phyloP scores from a whole-genome alignment of 2,888 invertebrate genomes.

The Andrena bicolor region DNA sequence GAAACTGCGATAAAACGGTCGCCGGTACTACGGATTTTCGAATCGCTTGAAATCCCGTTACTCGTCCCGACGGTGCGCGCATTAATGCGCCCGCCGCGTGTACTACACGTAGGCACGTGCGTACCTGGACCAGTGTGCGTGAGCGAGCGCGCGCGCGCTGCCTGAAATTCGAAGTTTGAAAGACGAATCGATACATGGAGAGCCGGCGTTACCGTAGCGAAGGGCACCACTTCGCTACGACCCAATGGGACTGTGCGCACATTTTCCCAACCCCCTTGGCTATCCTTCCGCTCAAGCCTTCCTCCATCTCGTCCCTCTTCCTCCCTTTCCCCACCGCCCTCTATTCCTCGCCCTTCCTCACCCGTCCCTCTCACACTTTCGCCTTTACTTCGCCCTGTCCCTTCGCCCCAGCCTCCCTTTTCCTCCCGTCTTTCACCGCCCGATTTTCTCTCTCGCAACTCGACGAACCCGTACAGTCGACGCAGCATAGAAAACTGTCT shows the following conservation, averaged over 20 bases:
- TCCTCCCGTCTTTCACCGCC: not conserved
- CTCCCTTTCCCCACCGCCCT: conserved; percentile 29
- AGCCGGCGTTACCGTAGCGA: conserved; percentile 70
- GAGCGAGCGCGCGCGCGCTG: conserved; percentile 44
- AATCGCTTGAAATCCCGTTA: conserved; percentile 53
- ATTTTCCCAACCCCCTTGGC: conserved; percentile 33
- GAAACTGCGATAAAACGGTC: conserved; percentile 43
- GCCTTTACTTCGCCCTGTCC: not conserved
- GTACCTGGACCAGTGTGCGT: not conserved
- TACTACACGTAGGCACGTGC: not conserved
- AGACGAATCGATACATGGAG: conserved; percentile 75
- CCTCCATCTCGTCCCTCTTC: conserved; percentile 1
- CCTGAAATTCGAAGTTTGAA: conserved; percentile 73
- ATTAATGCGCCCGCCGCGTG: conserved; percentile 29
- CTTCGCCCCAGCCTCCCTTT: not conserved
- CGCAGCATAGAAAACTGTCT: conserved; percentile 75
- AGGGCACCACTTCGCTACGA: conserved; percentile 66
- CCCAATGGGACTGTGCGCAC: conserved; percentile 65
- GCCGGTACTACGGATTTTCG: conserved; percentile 42
- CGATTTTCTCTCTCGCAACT: conserved; percentile 46
- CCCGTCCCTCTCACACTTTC: conserved; percentile 12
- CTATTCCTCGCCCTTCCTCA: conserved; percentile 4
- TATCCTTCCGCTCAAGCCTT: conserved; percentile 1
- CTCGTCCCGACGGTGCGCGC: conserved; percentile 36
- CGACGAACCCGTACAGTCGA: conserved; percentile 61